Base-by-base conservation (phyloP, 2,888 invertebrate genomes). In the Pseudococcus jackbeardsleyi region DNA sequence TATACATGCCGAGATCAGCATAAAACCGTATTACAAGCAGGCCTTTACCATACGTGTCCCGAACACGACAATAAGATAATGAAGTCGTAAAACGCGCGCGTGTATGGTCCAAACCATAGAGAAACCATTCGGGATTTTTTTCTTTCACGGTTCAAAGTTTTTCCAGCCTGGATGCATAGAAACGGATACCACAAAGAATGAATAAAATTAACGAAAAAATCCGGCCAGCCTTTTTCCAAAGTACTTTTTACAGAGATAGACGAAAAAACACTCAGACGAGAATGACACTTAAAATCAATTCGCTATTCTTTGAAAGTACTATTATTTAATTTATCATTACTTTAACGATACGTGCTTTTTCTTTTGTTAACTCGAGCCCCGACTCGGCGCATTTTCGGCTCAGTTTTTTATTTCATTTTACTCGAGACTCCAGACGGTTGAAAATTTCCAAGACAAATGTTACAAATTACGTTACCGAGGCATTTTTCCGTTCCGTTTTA, bases 221-320 rank as follows among this genome's bases (percentile, higher is more conserved):
- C 33, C 72, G 72, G 33, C 72, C 26, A 72, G 72, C 33, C 17
- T 72, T 72, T 72, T 72, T 42, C 42, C 33, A 15, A 64, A 72
- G 72, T 26, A 72, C 72, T 72, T 72, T 72, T 72, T 72, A 17
- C 72, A 26, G 33, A 72, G 72, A 33, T 33, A 68, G 72, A 33
- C 17, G 26, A 12, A 68, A 26, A 33, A 33, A 22, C 26, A 72
- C 33, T 33, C 72, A 33, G 72, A 72, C 33, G 6, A 26, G 72
- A 64, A 72, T 72, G 72, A 72, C 72, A 72, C 72, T 72, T 72
- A 72, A 72, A 72, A 72, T 72, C 72, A 72, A 72, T 72, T 72
- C 72, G 72, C 72, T 33, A 72, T 72, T 72, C 72, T 72, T 33
- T 42, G 33, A 72, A 72, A 72, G 72, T 33, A 72, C 72, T 72